Evolutionary conservation across 2,888 invertebrate genomes (phyloP).

Genomic region (Eulithis prunata): DNA sequence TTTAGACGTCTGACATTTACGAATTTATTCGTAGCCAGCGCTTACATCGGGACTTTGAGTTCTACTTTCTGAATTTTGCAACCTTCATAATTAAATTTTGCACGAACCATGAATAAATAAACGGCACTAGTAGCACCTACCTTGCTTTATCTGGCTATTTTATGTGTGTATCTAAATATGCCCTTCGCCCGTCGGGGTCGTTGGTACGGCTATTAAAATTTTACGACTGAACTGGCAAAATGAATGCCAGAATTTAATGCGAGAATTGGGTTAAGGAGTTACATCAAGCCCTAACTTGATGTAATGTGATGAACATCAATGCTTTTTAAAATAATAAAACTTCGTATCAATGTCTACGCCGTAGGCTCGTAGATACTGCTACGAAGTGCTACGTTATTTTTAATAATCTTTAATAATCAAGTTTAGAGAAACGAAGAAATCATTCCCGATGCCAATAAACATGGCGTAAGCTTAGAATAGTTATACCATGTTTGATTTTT

Average conservation of each 20-base stretch:
- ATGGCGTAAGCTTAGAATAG: too few relatives aligned
- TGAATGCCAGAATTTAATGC: slow-evolving; percentile 78
- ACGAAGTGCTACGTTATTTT: too few relatives aligned
- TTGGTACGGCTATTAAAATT: slow-evolving; percentile 78
- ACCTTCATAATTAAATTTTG: slow-evolving; percentile 25
- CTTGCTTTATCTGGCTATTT: slow-evolving; percentile 28
- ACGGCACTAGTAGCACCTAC: slow-evolving; percentile 39
- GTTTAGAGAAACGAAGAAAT: too few relatives aligned
- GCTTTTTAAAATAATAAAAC: slow-evolving; percentile 50
- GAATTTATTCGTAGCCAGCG: not conserved
- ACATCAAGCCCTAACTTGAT: too few relatives aligned
- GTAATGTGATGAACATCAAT: slow-evolving; percentile 64
- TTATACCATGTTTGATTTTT: too few relatives aligned
- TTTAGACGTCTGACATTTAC: slow-evolving; percentile 15
- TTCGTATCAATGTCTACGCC: slow-evolving; percentile 39
- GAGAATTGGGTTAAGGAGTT: slow-evolving; percentile 79
- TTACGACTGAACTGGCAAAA: slow-evolving; percentile 80
- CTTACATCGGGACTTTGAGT: slow-evolving; percentile 17
- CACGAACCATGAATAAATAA: slow-evolving; percentile 35
- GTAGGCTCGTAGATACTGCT: too few relatives aligned
- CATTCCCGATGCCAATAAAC: too few relatives aligned
- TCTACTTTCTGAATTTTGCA: slow-evolving; percentile 17
- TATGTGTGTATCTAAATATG: slow-evolving; percentile 34
- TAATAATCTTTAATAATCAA: too few relatives aligned
- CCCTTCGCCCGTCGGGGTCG: slow-evolving; percentile 53